Base-by-base conservation (phyloP, 2,888 invertebrate species). In the Zygaena filipendulae region DNA sequence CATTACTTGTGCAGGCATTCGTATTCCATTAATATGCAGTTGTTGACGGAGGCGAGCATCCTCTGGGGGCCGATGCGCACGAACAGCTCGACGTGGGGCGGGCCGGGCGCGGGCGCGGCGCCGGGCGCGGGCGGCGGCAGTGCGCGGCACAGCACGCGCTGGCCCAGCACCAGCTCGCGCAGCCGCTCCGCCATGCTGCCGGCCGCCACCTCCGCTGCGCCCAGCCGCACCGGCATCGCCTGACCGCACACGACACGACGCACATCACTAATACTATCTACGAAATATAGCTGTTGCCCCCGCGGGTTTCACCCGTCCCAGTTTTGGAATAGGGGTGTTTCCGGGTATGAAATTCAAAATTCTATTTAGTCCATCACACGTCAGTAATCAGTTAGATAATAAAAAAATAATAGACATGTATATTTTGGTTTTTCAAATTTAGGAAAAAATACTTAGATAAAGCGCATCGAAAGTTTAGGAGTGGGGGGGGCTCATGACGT, bases 1-100 rank as follows among this genome's bases (percentile, higher is more conserved):
- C n/a, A n/a, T n/a, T n/a, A n/a, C n/a, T n/a, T n/a, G n/a, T n/a
- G n/a, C n/a, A n/a, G n/a, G 33, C 77, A 56, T 35, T 85, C 84
- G 41, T 80, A 77, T 48, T 88, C 87, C 47, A 87, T 71, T 18
- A 81, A 64, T 23, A 91, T 82, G 8, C 86, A 84, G 47, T 85
- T 86, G 60, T 90, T 91, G 34, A 92, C 84, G 31, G 86, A 88
- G 45, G 84, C 85, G 35, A 90, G 69, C 16, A 84, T 79, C 45
- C 84, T 83, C 40, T 83, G 83, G 9, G 84, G 82, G 35, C 82
- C 82, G 27, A 84, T 75, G 47, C 90, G 82, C 46, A 86, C 87
- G 62, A 87, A 89, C 28, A 91, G 81, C 51, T 88, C 88, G 1
- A 89, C 87, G 32, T 82, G 48, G 4, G 84, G 81, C 58, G 61